A percentile compares a stretch with the other conserved stretches of the same genome.
Conservation (phyloP, 2,113 vertebrate genomes). For the Ceratotherium simum region DNA sequence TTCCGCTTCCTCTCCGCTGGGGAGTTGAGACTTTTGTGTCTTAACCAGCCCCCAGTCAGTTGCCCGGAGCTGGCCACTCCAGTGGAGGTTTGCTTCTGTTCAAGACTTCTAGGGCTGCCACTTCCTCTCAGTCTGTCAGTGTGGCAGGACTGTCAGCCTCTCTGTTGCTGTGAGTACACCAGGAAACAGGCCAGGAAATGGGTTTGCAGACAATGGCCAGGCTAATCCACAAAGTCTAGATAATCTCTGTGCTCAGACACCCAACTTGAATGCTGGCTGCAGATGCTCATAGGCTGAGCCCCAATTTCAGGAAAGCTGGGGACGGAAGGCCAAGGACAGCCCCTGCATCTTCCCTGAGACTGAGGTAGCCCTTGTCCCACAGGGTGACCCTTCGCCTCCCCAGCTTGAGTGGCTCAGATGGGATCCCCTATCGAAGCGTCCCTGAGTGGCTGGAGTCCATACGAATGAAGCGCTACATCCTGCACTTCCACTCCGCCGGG, state of each 20-base stretch:
- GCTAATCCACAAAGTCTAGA: not conserved
- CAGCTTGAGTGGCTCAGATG: constrained; percentile 88
- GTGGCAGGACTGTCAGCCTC: not conserved
- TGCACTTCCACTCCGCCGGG: constrained; percentile 88
- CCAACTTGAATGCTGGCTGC: not conserved
- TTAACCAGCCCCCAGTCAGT: not conserved
- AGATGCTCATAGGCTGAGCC: not conserved
- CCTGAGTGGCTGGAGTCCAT: constrained; percentile 90
- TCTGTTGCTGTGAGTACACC: not conserved
- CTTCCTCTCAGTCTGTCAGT: not conserved
- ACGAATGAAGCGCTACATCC: constrained; percentile 89
- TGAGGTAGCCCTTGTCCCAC: not conserved
- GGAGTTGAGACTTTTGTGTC: not conserved
- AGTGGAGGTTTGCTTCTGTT: not conserved
- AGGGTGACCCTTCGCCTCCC: constrained; percentile 89
- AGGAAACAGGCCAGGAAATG: constrained; percentile 65
- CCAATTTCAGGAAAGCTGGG: not conserved
- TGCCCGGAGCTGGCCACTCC: not conserved
- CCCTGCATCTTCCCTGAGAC: not conserved
- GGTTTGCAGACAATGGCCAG: constrained; percentile 7
- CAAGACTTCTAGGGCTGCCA: not conserved
- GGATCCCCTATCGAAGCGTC: constrained; percentile 88
- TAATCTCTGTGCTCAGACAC: constrained; percentile 5
- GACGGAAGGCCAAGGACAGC: not conserved
- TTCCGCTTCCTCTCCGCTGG: not conserved